A percentile compares a stretch with the other conserved stretches of the same genome.
These are phyloP conservation scores for Dolichallabes microphthalmus DNA, from an alignment of 2,113 vertebrate genomes.

Conservation along the genomic window DNA sequence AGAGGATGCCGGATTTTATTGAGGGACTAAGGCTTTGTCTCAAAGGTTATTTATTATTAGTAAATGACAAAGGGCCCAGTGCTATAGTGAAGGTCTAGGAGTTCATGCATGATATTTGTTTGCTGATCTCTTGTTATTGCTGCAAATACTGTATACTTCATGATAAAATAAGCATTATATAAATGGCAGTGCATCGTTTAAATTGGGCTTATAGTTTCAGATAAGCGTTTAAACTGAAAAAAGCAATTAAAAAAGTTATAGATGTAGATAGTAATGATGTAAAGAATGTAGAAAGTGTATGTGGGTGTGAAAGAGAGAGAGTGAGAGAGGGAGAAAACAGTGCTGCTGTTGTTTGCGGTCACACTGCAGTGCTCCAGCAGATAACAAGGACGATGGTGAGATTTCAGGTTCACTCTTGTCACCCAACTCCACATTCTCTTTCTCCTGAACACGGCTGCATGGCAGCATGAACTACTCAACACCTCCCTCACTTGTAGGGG, in stretches of 20 bases:
- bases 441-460: constrained; percentile 55
- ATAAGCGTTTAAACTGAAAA: not conserved
- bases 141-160: not conserved
- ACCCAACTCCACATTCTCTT: constrained; percentile 53
- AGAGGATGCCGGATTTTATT: constrained; percentile 4
- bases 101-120: not conserved
- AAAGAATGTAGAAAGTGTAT: not conserved
- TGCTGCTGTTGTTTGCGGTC: constrained; percentile 2
- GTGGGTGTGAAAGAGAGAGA: not conserved
- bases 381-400: constrained; percentile 31
- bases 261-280: not conserved
- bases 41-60: constrained; percentile 2
- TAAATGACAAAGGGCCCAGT: not conserved
- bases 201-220: not conserved
- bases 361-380: constrained; percentile 37
- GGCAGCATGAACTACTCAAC: constrained; percentile 61
- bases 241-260: not conserved
- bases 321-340: not conserved
- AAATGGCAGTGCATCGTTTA: not conserved
- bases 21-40: not conserved
- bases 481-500: constrained; percentile 57
- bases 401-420: constrained; percentile 42
- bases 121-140: not conserved
- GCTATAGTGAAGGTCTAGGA: not conserved
- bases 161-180: not conserved